Base-by-base conservation (phyloP, 2,888 invertebrate species). In the Endotricha flammealis region DNA sequence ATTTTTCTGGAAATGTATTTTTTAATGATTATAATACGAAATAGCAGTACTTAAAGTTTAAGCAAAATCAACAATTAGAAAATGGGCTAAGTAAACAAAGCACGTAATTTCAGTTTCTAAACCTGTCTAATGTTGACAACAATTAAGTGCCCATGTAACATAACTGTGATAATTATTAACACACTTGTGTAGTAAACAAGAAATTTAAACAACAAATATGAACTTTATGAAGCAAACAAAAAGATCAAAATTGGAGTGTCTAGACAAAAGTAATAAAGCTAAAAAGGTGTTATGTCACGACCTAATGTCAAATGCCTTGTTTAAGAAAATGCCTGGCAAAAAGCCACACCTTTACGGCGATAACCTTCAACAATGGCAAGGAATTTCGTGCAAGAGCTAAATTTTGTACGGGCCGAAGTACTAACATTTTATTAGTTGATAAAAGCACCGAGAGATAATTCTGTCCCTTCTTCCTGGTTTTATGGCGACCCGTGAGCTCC, bases 371-470 rank as follows among this genome's bases (percentile, higher is more conserved):
- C 50, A 46, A 44, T 48, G 48, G 47, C 50, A 50, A 46, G 55
- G 53, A 63, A 63, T 69, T 69, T 60, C 57, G 64, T 61, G 49
- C 63, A 51, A 58, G 58, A 57, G 64, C 68, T 56, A 64, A 67
- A 68, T 67, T 68, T 61, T 57, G 58, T 64, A 53, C 63, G 50
- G 50, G 48, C 50, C 47, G 41, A 47, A 64, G 51, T 48, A 53
- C 56, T 53, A 60, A 62, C 65, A 60, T 69, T 55, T 48, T 47
- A 35, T 35, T 35, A 35, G 22, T 23, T 29, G 35, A 35, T 35
- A 35, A 35, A 34, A 35, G 32, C 17, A 63, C 53, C 50, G 51
- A 40, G 52, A 53, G 55, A 56, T 50, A 51, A 61, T 42, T 41
- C 35, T 46, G 62, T 62, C 64, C 61, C 60, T 60, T 54, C 56